These are phyloP conservation scores for Phorcus lineatus DNA, from an alignment of 2,888 invertebrate genomes.

Conservation along the genomic window DNA sequence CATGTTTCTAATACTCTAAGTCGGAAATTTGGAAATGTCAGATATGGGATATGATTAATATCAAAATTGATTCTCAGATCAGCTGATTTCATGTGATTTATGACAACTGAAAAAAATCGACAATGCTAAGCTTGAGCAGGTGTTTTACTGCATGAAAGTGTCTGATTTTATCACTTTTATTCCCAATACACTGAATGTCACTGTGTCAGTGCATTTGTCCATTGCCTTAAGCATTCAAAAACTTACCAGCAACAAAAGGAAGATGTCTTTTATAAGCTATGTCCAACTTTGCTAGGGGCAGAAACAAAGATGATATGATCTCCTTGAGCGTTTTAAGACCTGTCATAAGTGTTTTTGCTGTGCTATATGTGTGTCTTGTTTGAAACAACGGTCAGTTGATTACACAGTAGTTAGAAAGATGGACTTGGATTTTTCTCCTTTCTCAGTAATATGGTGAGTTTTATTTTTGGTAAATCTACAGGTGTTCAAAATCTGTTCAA, in stretches of 20 bases:
- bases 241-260: neutral
- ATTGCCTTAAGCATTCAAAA: neutral
- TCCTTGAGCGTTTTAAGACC: conserved; percentile 6
- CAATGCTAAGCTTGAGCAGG: neutral
- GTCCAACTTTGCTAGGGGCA: neutral
- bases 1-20: too few relatives aligned
- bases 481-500: too few relatives aligned
- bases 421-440: neutral
- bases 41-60: neutral
- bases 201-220: neutral
- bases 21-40: too few relatives aligned
- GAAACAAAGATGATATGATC: conserved; percentile 2
- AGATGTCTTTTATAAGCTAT: neutral
- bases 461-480: too few relatives aligned
- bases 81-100: neutral
- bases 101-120: neutral
- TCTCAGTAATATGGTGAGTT: conserved; percentile 30
- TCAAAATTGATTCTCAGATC: neutral
- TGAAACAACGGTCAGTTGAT: too few relatives aligned
- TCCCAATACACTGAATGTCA: neutral
- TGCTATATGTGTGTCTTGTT: too few relatives aligned
- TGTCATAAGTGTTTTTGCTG: too few relatives aligned
- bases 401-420: neutral
- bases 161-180: neutral
- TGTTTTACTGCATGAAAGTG: neutral